These are phyloP conservation scores for Lypha dubia DNA, from an alignment of 2,888 invertebrate species.

Conservation along the genomic window DNA sequence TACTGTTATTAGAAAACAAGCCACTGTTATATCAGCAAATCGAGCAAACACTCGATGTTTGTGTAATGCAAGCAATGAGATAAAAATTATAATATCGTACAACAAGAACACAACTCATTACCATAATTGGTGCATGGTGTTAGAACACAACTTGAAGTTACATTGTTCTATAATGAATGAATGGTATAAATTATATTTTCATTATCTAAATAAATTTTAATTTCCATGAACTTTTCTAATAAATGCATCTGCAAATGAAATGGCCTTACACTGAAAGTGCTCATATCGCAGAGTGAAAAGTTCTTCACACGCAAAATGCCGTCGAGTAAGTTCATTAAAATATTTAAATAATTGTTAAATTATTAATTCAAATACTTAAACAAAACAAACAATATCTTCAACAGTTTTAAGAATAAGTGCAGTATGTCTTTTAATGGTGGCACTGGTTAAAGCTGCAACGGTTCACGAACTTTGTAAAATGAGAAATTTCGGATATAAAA, in stretches of 20 bases:
- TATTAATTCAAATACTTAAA: not conserved
- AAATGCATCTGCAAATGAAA: constrained; percentile 35
- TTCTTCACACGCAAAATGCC: constrained; percentile 35
- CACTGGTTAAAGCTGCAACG: constrained; percentile 21
- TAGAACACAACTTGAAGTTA: constrained; percentile 36
- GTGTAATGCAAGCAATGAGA: too few species aligned
- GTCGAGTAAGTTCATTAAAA: constrained; percentile 39
- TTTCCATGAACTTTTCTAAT: constrained; percentile 25
- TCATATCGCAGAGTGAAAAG: not conserved
- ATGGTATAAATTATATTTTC: not conserved
- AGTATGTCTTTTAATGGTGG: not conserved
- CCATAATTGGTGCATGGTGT: constrained; percentile 19
- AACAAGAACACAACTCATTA: constrained; percentile 39
- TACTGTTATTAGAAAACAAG: too few species aligned
- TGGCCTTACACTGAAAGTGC: constrained; percentile 21
- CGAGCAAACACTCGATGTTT: too few species aligned
- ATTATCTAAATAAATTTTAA: constrained; percentile 26
- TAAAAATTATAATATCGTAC: too few species aligned
- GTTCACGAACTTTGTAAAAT: constrained; percentile 43
- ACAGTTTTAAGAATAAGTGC: constrained; percentile 16
- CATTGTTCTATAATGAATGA: not conserved
- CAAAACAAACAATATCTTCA: not conserved
- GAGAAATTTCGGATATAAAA: constrained; percentile 65
- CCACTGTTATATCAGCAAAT: too few species aligned
- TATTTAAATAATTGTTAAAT: not conserved